Conservation (phyloP, 2,797 vertebrate species). For the Euthynnus affinis region DNA sequence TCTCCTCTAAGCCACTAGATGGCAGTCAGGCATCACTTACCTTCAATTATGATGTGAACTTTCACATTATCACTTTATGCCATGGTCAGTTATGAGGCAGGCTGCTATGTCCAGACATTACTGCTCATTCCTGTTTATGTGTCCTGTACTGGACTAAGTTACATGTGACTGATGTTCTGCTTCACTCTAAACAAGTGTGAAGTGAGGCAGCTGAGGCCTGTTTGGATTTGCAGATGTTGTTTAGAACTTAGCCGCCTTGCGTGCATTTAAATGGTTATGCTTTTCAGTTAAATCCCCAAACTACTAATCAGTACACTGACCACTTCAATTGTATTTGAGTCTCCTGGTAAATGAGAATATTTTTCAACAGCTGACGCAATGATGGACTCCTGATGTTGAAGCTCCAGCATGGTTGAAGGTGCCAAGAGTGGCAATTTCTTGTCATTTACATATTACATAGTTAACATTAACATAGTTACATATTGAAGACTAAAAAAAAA, state of each 20-base stretch:
- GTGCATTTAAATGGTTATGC: background rate
- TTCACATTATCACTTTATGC: background rate
- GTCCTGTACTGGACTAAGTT: background rate
- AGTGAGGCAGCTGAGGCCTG: no score
- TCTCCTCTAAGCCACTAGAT: conserved; percentile 47
- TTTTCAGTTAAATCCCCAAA: background rate
- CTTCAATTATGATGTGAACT: background rate
- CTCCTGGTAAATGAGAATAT: background rate
- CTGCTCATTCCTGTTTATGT: background rate
- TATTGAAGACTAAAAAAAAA: no score
- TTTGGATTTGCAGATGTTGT: no score
- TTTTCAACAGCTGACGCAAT: background rate
- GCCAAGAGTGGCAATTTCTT: background rate
- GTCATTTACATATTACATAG: background rate
- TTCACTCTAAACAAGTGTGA: background rate
- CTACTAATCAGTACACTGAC: no score
- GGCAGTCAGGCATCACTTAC: conserved; percentile 44
- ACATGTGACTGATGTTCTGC: background rate
- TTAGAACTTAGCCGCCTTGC: background rate
- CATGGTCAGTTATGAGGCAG: background rate
- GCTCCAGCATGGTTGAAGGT: no score
- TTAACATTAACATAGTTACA: no score
- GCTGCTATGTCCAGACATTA: background rate
- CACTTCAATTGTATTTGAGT: no score
- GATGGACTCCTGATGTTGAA: no score